Conservation (phyloP, 2,113 vertebrate genomes). For the Numenius arquata region DNA sequence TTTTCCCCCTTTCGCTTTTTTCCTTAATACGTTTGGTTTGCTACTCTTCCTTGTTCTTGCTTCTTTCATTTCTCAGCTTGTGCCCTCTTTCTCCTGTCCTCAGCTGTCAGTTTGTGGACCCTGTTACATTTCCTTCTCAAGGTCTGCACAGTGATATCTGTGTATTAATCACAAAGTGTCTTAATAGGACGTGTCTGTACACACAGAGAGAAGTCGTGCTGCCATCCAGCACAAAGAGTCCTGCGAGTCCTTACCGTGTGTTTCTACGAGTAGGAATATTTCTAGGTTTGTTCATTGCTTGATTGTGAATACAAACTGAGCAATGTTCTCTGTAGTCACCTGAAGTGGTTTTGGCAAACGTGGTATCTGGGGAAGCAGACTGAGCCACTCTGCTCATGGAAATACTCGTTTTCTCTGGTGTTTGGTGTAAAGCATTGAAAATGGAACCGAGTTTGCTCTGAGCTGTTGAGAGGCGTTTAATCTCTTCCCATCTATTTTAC, state of each 20-base stretch:
- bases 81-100: not conserved
- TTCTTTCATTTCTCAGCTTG: constrained; percentile 5
- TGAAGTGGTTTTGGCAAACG: not conserved
- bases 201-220: not conserved
- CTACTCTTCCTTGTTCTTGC: not conserved
- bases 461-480: not conserved
- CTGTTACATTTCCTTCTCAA: not conserved
- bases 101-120: not conserved
- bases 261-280: not conserved
- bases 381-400: not conserved
- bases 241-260: not conserved
- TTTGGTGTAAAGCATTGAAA: not conserved
- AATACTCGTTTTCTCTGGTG: not conserved
- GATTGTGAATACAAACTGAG: not conserved
- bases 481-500: not conserved
- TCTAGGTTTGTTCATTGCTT: not conserved
- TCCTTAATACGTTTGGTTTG: not conserved
- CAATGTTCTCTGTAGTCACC: not conserved
- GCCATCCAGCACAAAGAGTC: not conserved
- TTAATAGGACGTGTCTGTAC: not conserved
- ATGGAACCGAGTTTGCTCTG: not conserved
- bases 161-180: not conserved
- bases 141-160: not conserved
- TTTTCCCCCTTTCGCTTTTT: not conserved
- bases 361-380: not conserved